phyloP scores from a whole-genome alignment of 2,797 vertebrate species.

The Okamejei kenojei region DNA sequence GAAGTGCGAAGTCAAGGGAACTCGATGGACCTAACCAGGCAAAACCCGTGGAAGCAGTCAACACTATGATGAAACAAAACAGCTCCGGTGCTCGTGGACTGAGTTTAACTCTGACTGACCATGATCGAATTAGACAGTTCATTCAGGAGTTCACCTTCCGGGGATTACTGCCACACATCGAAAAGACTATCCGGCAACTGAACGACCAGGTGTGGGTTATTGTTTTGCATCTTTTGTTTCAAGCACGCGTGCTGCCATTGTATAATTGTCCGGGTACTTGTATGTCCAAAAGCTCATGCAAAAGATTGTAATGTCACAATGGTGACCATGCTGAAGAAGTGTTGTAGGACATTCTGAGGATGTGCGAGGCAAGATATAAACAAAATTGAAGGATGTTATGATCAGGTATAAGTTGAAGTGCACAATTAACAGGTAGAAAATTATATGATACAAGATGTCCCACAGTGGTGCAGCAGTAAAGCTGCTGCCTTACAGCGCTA shows the following conservation, averaged over 20 bases:
- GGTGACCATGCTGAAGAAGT: background rate
- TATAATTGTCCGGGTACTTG: background rate
- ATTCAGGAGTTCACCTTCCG: constrained; percentile 95
- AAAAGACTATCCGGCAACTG: constrained; percentile 93
- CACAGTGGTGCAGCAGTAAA: no score
- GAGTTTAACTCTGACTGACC: constrained; percentile 86
- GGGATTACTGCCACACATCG: constrained; percentile 87
- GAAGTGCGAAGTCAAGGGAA: constrained; percentile 59
- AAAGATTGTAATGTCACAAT: background rate
- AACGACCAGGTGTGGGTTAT: constrained; percentile 85
- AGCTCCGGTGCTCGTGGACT: constrained; percentile 66
- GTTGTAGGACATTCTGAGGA: background rate
- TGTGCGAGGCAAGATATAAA: background rate
- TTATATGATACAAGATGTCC: no score
- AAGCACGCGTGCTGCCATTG: background rate
- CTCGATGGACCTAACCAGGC: constrained; percentile 55
- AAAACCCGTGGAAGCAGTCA: constrained; percentile 47
- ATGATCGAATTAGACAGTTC: constrained; percentile 90
- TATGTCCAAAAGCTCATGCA: background rate
- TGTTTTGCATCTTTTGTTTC: background rate
- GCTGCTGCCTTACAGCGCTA: no score
- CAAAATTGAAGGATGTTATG: background rate
- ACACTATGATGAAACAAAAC: constrained; percentile 62
- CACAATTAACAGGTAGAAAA: no score
- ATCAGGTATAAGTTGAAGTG: background rate